Evolutionary conservation across 2,113 vertebrate genomes (phyloP), one percentile per base, ranked within the genome.

Genomic region (Burhinus bistriatus): DNA sequence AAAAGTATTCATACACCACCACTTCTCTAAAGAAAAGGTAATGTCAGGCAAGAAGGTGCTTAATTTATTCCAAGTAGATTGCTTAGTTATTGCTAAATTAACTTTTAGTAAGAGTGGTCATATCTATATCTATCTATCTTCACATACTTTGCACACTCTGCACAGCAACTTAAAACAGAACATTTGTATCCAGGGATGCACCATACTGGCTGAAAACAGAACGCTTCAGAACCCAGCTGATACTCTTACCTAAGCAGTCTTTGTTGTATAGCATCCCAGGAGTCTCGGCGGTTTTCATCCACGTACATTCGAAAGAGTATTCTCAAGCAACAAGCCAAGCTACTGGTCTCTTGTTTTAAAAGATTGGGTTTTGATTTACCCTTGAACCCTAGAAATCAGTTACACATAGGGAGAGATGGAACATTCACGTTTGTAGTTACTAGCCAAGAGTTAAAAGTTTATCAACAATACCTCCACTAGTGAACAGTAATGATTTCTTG

Each of bases 331-430:
- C 99, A 99, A 65, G 99, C 99, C 29, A 99, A 97, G 92, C 99
- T 99, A 98, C 99, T 99, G 84, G 99, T 99, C 98, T 99, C 99
- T 98, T 99, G 99, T 97, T 99, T 99, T 85, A 99, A 93, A 80
- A 99, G 98, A 90, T 99, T 99, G 71, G 99, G 99, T 91, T 99
- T 99, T n/a, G 99, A 99, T 93, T 99, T 99, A 69, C 99, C 99
- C 97, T 99, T 99, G 97, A 99, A 99, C 38, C 99, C 99, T 99
- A 94, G 45, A 95, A 89, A 93, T 80, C 44, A 93, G 87, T 84
- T 44, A 76, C 58, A 86, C 27, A 54, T 12, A 57, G 29, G 51
- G 68, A 51, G 30, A 83, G 30, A 76, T 15, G 34, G 30, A 93
- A 90, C 25, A 78, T 9, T 29, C 36, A 57, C 51, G 32, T 57